phyloP scores from a whole-genome alignment of 2,888 invertebrate species.

The Catocala nupta region DNA sequence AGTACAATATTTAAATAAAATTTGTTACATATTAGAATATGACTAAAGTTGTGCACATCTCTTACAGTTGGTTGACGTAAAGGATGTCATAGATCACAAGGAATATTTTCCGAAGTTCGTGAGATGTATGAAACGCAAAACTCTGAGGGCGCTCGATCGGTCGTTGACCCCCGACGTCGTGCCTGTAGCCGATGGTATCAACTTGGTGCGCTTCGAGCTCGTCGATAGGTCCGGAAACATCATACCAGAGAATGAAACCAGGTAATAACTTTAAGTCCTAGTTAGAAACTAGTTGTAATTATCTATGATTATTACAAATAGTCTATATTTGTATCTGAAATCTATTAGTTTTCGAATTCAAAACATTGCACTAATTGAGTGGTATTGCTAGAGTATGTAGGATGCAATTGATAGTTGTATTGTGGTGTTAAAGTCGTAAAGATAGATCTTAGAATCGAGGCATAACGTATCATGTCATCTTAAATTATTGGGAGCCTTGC shows the following conservation, averaged over 20 bases:
- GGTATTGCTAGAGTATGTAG: too few species aligned
- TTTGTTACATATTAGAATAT: not conserved
- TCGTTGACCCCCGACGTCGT: slow-evolving; percentile 88
- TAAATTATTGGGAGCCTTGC: too few species aligned
- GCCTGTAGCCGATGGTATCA: slow-evolving; percentile 88
- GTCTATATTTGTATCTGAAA: too few species aligned
- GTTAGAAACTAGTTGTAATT: not conserved
- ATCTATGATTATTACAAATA: too few species aligned
- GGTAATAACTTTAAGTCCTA: slow-evolving; percentile 54
- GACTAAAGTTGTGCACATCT: not conserved
- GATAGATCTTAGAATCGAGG: too few species aligned
- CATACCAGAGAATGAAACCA: slow-evolving; percentile 75
- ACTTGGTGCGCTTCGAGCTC: slow-evolving; percentile 86
- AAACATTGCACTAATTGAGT: too few species aligned
- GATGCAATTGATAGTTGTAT: too few species aligned
- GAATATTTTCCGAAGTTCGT: slow-evolving; percentile 83
- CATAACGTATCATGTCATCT: too few species aligned
- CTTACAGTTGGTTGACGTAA: slow-evolving; percentile 75
- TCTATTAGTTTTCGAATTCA: too few species aligned
- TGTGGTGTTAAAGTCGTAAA: too few species aligned
- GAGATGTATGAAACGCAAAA: slow-evolving; percentile 84
- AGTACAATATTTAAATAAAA: too few species aligned
- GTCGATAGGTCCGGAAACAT: slow-evolving; percentile 78
- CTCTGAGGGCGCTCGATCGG: slow-evolving; percentile 88
- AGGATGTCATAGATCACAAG: slow-evolving; percentile 79